Base-by-base conservation (phyloP, 2,888 invertebrate species). In the Prosapia bicincta region DNA sequence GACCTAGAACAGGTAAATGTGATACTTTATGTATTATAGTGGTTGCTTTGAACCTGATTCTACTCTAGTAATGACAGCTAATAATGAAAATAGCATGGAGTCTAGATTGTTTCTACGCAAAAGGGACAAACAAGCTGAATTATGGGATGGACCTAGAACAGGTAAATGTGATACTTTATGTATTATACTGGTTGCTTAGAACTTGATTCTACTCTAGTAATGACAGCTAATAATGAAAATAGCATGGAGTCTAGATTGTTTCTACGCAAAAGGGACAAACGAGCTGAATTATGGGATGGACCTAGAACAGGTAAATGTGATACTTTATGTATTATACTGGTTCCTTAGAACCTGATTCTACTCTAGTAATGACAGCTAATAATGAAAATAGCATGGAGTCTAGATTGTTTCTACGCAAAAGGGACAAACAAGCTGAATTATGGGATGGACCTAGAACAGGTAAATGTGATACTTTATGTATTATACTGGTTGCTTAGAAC, bases 71-170 rank as follows among this genome's bases (percentile, higher is more conserved):
- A 84, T 95, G 80, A 85, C 88, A 23, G 86, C 88, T 26, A 69
- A 74, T 9, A 85, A 86, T 23, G 83, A 86, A 68, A n/a, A n/a
- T n/a, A 82, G 83, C 13, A 81, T 80, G 72, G 74, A 78, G 0
- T 82, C 88, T 0, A 87, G 88, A 3, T 81, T 93, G 70, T 92
- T 93, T 82, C 86, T 92, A n/a, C 87, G 90, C 78, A 88, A 90
- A 13, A 90, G 88, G 83, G 93, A 96, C 83, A 86, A 88, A 1
- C 90, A 93, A 81, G 91, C 92, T 0, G 96, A 97, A 84, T 83
- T 96, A 30, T 99, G 98, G 98, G 97, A 98, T 84, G 98, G 98
- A 0, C 93, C 95, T 0, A 88, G 93, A 79, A 95, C 96, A 0
- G 93, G 82, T 81, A 78, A 32, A n/a, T n/a, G n/a, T n/a, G n/a